Conservation (phyloP, 2,797 vertebrate genomes). For the Oryzias dopingdopingensis region DNA sequence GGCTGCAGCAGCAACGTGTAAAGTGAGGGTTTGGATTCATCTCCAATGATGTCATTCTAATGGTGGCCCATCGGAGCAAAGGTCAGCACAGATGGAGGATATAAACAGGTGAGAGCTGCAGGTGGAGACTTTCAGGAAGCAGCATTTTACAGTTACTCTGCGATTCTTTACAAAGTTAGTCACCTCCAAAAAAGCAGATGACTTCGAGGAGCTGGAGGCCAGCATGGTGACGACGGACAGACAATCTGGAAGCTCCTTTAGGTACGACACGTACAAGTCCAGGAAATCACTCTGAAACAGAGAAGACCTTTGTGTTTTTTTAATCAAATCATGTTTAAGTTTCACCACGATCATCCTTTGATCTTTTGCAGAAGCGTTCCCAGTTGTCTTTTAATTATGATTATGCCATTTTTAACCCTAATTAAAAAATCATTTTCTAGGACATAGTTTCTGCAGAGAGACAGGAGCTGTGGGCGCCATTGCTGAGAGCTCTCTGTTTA, state of each 20-base stretch:
- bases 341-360: neutral
- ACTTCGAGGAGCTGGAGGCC: conserved; percentile 58
- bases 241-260: conserved; percentile 94
- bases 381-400: no score
- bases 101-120: neutral
- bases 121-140: neutral
- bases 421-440: no score
- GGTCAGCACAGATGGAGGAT: conserved; percentile 8
- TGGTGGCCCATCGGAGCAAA: conserved; percentile 22
- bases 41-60: conserved; percentile 80
- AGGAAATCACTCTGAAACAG: conserved; percentile 89
- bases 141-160: neutral
- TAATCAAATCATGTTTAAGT: neutral
- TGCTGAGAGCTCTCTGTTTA: no score
- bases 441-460: no score
- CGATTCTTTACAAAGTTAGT: neutral
- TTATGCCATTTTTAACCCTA: no score
- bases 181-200: conserved; percentile 72
- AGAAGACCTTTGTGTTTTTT: neutral
- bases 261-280: conserved; percentile 92
- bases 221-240: conserved; percentile 85
- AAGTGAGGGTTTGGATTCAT: conserved; percentile 89
- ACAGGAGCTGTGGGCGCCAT: no score
- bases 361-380: no score
- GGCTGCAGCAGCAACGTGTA: conserved; percentile 92